Evolutionary conservation across 2,797 vertebrate genomes (phyloP), one percentile per base, ranked within the genome.

Genomic region (Lacerta bilineata): DNA sequence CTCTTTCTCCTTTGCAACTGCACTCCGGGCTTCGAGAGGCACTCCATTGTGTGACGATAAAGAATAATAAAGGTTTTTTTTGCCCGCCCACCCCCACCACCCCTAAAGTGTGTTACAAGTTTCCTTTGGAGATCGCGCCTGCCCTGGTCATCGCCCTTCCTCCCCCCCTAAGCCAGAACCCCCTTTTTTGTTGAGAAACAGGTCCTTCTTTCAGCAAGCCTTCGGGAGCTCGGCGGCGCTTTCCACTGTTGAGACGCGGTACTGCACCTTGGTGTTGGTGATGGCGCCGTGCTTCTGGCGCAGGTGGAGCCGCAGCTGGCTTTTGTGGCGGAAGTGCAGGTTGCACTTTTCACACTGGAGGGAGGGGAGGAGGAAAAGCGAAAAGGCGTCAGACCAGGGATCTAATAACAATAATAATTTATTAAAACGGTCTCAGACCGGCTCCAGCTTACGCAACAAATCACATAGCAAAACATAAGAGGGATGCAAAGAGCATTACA

Each of bases 221-320:
- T 99, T 99, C 25, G 98, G 98, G 94, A 99, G 95, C 95, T 98
- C 98, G 0, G 98, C 97, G 27, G 98, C 97, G 95, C 98, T 96
- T 88, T 99, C 98, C 1, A 95, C 93, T 1, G 97, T 96, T 0
- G 98, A 98, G 97, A 98, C 97, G 0, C 98, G 98, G 95, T 99
- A 99, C 89, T 99, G 99, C 95, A 99, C 98, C 97, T 99, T 99
- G 93, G 99, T 99, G 98, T 99, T 99, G 90, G 99, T 99, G 97
- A 99, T 99, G 95, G 99, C 99, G 3, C 99, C 99, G 3, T 99
- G 99, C 95, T 99, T 99, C 97, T 99, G 99, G 92, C 99, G 98
- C 9, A 99, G 97, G 91, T 99, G 99, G 91, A 99, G 96, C 93
- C 99, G 97, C 39, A 99, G 97, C 95, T 99, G 99, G 95, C 99